phyloP scores from a whole-genome alignment of 2,113 vertebrate genomes.

The Camelus bactrianus region DNA sequence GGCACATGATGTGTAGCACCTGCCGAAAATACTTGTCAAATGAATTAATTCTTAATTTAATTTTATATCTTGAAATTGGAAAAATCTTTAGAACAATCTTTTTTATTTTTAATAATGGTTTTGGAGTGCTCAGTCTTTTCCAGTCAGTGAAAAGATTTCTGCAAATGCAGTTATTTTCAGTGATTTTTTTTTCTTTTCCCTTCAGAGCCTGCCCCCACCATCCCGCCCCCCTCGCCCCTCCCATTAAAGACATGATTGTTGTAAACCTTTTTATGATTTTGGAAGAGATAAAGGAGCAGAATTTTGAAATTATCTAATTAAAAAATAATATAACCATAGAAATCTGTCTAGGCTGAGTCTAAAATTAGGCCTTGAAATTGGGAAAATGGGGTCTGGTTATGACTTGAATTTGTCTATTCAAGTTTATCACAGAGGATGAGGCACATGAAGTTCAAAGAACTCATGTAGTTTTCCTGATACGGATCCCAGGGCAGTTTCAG shows the following conservation, averaged over 20 bases:
- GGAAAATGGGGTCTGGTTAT: background rate
- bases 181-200: background rate
- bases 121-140: background rate
- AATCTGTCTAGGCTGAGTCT: background rate
- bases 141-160: background rate
- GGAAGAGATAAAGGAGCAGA: background rate
- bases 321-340: background rate
- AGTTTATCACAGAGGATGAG: background rate
- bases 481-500: background rate
- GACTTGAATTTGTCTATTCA: conserved; percentile 26
- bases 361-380: conserved; percentile 43
- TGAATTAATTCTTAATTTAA: conserved; percentile 32
- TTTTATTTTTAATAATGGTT: background rate
- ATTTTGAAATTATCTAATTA: conserved; percentile 51
- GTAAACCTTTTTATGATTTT: background rate
- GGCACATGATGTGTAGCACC: background rate
- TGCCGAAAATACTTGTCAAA: background rate
- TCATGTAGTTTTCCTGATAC: accelerated
- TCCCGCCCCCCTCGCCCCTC: background rate
- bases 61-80: conserved; percentile 32
- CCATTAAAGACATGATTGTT: background rate
- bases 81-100: background rate
- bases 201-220: background rate
- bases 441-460: background rate
- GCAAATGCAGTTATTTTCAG: background rate